These are phyloP conservation scores for Drosophila ambigua DNA, from an alignment of 1,140 invertebrate species.

Conservation along the genomic window DNA sequence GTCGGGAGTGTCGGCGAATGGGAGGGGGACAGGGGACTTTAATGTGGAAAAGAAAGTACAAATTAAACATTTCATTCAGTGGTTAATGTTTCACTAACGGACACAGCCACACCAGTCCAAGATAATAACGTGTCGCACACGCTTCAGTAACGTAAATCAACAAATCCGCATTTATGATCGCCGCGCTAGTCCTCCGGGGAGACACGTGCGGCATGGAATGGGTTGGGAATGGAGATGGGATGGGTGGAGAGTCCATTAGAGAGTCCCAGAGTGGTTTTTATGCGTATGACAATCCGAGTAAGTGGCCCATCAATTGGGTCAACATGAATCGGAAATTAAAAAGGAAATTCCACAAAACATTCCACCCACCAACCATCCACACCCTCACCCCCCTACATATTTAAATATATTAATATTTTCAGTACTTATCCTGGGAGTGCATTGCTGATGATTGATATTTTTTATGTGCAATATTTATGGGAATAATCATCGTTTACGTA, in stretches of 20 bases:
- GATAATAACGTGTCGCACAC: conserved; percentile 70
- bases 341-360: conserved; percentile 38
- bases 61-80: conserved; percentile 66
- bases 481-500: conserved; percentile 42
- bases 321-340: conserved; percentile 72
- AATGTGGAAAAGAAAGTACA: neutral
- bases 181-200: conserved; percentile 5
- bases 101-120: conserved; percentile 10
- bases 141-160: conserved; percentile 61
- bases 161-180: conserved; percentile 58
- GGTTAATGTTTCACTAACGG: conserved; percentile 28
- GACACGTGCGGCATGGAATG: too few species aligned
- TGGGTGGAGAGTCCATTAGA: conserved; percentile 6
- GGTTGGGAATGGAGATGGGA: too few species aligned
- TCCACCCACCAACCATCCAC: too few species aligned
- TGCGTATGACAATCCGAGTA: conserved; percentile 16
- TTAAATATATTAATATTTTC: conserved; percentile 43
- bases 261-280: conserved; percentile 12
- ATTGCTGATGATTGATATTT: neutral
- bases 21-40: neutral
- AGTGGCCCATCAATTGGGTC: conserved; percentile 36
- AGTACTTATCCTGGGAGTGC: conserved; percentile 61
- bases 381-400: neutral
- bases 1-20: conserved; percentile 1
- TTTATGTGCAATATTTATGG: neutral